A percentile compares a stretch with the other conserved stretches of the same genome.
Evolutionary conservation across 1,140 invertebrate genomes (phyloP).

Genomic region (Venturia canescens): DNA sequence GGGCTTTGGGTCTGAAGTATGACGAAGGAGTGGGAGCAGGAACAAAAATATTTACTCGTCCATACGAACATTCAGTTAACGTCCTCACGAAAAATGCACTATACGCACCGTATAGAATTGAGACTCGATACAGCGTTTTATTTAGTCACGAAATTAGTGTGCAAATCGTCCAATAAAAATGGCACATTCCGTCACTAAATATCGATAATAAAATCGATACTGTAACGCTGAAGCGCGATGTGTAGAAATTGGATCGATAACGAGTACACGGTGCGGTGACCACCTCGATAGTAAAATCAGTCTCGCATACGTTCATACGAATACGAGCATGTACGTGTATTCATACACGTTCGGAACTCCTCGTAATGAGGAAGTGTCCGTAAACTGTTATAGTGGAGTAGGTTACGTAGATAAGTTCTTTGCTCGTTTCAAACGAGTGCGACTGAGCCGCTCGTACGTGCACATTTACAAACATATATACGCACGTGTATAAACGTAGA

Average conservation of each 20-base stretch:
- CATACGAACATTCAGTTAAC: no score
- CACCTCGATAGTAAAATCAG: conserved; percentile 26
- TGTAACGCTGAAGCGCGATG: background rate
- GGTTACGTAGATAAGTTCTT: conserved; percentile 72
- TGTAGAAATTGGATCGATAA: conserved; percentile 28
- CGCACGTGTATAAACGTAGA: background rate
- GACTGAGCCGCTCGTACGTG: conserved; percentile 50
- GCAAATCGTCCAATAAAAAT: background rate
- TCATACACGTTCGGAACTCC: conserved; percentile 54
- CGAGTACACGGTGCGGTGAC: conserved; percentile 7
- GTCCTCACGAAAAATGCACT: no score
- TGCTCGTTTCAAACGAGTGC: conserved; percentile 53
- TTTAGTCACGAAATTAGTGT: background rate
- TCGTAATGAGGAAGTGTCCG: conserved; percentile 69
- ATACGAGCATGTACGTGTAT: background rate
- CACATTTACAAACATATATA: background rate
- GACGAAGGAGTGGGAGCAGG: no score
- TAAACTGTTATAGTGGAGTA: conserved; percentile 72
- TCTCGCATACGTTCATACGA: conserved; percentile 26
- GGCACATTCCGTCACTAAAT: background rate
- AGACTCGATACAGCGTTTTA: no score
- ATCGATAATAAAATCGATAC: background rate
- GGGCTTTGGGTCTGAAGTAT: no score
- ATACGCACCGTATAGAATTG: no score
- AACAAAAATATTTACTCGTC: no score